Conservation (phyloP, 2,113 vertebrate genomes). For the Nannobrachium achirus region DNA sequence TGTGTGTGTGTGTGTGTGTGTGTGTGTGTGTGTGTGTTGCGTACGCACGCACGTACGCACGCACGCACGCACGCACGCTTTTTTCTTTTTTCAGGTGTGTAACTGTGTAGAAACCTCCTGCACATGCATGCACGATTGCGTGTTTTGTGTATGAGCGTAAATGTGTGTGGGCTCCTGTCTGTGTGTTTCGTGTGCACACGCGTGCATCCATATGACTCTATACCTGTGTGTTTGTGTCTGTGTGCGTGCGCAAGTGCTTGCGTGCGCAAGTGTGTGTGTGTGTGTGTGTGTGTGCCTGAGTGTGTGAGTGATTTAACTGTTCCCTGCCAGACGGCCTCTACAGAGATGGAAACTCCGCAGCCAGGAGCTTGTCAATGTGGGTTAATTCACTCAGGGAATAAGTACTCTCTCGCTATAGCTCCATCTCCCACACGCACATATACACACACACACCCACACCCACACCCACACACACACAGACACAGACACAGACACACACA, state of each 20-base stretch:
- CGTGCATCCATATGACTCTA: no score
- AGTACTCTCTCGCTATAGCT: conserved; percentile 21
- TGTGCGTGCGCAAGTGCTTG: no score
- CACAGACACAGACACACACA: no score
- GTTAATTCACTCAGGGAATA: conserved; percentile 50
- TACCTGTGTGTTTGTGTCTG: conserved; percentile 8
- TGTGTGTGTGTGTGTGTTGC: no score
- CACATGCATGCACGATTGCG: no score
- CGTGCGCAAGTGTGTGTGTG: not conserved
- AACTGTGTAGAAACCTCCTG: no score
- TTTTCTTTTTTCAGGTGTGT: no score
- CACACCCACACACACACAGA: no score
- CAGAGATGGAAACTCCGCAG: conserved; percentile 46
- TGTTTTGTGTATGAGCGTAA: conserved; percentile 9
- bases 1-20: no score
- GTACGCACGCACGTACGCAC: no score
- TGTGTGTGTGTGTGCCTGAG: not conserved
- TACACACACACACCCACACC: no score
- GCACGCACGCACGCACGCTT: no score
- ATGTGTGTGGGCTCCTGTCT: not conserved
- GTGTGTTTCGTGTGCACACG: not conserved
- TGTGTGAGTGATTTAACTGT: conserved; percentile 49
- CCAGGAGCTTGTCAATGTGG: conserved; percentile 43
- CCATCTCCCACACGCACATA: not conserved
- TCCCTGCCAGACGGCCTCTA: conserved; percentile 27